These are phyloP conservation scores for Myopa testacea DNA, from an alignment of 2,888 invertebrate species.

Conservation along the genomic window DNA sequence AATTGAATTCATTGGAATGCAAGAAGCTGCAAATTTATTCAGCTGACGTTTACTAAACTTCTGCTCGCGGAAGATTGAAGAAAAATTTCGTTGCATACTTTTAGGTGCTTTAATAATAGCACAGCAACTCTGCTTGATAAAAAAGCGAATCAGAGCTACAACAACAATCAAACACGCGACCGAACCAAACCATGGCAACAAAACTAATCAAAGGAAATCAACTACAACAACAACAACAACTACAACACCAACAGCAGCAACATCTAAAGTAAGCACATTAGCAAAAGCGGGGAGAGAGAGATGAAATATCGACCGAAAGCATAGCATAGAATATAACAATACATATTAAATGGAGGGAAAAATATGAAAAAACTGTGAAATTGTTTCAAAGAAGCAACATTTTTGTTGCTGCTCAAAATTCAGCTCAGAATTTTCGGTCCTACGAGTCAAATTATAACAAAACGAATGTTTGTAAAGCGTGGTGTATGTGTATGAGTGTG, in stretches of 20 bases:
- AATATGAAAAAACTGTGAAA: conserved; percentile 8
- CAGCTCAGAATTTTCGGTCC: neutral
- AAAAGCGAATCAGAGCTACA: too few relatives aligned
- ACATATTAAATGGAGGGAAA: conserved; percentile 8
- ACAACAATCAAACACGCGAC: too few relatives aligned
- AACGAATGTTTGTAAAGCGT: neutral
- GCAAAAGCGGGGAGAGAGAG: neutral
- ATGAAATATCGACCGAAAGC: neutral
- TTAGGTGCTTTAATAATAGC: too few relatives aligned
- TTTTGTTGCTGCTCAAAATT: conserved; percentile 17
- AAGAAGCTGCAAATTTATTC: neutral
- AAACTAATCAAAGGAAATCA: neutral
- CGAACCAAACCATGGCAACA: too few relatives aligned
- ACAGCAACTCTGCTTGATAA: too few relatives aligned
- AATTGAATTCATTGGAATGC: neutral
- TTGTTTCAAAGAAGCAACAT: neutral
- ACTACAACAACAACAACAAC: neutral
- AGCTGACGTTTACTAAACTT: too few relatives aligned
- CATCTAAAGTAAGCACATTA: neutral
- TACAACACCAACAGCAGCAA: neutral
- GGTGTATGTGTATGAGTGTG: neutral
- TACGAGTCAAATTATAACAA: conserved; percentile 3
- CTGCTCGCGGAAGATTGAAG: too few relatives aligned
- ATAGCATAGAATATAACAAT: neutral
- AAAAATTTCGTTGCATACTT: too few relatives aligned